These are phyloP conservation scores for Anas bahamensis DNA, from an alignment of 2,797 vertebrate species.

Conservation along the genomic window DNA sequence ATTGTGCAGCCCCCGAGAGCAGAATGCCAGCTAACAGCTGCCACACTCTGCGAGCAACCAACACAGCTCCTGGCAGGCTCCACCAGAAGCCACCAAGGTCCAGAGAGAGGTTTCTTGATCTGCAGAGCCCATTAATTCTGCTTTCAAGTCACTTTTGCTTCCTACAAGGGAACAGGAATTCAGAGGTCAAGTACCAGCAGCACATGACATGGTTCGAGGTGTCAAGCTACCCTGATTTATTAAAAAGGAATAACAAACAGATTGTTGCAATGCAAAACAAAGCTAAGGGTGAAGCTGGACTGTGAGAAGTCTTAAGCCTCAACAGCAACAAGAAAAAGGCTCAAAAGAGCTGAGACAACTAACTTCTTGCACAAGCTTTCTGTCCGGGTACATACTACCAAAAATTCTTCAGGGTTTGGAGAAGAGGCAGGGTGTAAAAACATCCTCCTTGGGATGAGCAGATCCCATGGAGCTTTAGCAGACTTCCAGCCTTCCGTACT, in stretches of 20 bases:
- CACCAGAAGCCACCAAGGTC: not conserved
- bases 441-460: not conserved
- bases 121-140: not conserved
- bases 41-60: not conserved
- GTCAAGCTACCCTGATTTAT: not conserved
- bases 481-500: not conserved
- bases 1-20: not conserved
- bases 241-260: not conserved
- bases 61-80: not conserved
- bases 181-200: not conserved
- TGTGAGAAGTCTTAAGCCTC: not conserved
- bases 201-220: not conserved
- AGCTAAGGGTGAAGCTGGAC: not conserved
- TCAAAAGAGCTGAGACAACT: not conserved
- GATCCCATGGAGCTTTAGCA: not conserved
- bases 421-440: not conserved
- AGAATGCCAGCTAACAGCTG: not conserved
- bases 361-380: not conserved
- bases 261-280: not conserved
- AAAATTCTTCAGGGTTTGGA: not conserved
- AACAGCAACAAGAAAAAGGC: not conserved
- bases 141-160: not conserved
- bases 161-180: not conserved
- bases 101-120: not conserved
- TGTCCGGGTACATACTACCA: not conserved